phyloP scores from a whole-genome alignment of 35 echinoderm and acorn worm genomes.

The Heliocidaris erythrogramma region DNA sequence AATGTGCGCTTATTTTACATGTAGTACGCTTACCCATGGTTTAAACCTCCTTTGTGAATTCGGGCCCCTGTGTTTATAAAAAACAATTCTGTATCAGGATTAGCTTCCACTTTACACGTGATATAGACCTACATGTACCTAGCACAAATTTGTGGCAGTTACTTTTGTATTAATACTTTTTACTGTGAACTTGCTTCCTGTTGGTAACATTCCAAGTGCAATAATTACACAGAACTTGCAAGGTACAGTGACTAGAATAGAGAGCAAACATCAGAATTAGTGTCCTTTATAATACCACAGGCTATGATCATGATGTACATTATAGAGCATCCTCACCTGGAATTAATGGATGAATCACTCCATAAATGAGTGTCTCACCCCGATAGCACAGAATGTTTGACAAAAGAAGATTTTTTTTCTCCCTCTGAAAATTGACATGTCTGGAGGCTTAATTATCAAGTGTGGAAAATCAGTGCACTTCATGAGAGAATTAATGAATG shows the following conservation, averaged over 20 bases:
- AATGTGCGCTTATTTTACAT: no score
- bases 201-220: background rate
- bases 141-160: background rate
- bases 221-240: background rate
- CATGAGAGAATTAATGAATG: background rate
- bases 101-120: background rate
- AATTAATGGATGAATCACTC: background rate
- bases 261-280: background rate
- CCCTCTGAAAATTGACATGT: background rate
- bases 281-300: background rate
- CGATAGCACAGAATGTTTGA: background rate
- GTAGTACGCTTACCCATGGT: no score
- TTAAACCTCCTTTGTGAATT: no score
- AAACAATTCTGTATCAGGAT: background rate
- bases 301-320: background rate
- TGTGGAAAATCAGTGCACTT: constrained; percentile 4
- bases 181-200: no score
- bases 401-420: background rate
- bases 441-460: background rate
- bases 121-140: background rate
- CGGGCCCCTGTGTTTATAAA: background rate
- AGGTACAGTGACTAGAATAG: background rate
- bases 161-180: no score
- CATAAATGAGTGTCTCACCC: background rate
- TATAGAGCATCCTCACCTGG: background rate